Percentiles rank a stretch among this genome's conserved stretches.
phyloP scores from a whole-genome alignment of 2,888 invertebrate species.

The Carpatolechia fugitivella region DNA sequence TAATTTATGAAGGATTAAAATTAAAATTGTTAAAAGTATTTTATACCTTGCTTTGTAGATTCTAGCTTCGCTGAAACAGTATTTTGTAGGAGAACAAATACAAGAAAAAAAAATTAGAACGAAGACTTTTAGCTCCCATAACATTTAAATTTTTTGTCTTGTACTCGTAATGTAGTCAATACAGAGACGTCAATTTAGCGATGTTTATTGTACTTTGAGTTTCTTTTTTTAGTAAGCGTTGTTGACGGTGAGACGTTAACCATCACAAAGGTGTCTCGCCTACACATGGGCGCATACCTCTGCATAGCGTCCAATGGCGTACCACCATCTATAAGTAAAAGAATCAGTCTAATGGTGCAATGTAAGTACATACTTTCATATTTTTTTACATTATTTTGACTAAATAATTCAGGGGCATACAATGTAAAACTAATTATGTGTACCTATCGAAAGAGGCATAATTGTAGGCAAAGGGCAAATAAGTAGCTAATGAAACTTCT shows the following conservation, averaged over 20 bases:
- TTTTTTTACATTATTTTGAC: not conserved
- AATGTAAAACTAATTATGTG: too few relatives aligned
- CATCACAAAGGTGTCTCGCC: constrained; percentile 91
- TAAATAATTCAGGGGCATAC: not conserved
- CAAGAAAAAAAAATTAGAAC: too few relatives aligned
- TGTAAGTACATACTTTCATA: constrained; percentile 81
- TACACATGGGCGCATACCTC: constrained; percentile 95
- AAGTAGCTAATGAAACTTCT: too few relatives aligned
- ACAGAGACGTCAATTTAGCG: too few relatives aligned
- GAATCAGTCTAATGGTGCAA: constrained; percentile 90
- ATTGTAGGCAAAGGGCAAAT: not conserved
- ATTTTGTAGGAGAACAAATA: too few relatives aligned
- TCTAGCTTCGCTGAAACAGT: not conserved
- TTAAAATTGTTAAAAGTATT: not conserved
- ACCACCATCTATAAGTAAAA: constrained; percentile 92
- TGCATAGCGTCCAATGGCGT: constrained; percentile 97
- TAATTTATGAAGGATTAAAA: not conserved
- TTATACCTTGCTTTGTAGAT: not conserved
- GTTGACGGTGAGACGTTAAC: constrained; percentile 92
- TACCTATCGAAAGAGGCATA: not conserved
- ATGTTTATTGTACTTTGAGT: too few relatives aligned
- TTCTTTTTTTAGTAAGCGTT: constrained; percentile 83
- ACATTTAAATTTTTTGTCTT: too few relatives aligned
- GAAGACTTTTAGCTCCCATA: too few relatives aligned
- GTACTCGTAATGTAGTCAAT: too few relatives aligned